These are phyloP conservation scores for Alectoris magna DNA, from an alignment of 2,797 vertebrate species.

Conservation along the genomic window DNA sequence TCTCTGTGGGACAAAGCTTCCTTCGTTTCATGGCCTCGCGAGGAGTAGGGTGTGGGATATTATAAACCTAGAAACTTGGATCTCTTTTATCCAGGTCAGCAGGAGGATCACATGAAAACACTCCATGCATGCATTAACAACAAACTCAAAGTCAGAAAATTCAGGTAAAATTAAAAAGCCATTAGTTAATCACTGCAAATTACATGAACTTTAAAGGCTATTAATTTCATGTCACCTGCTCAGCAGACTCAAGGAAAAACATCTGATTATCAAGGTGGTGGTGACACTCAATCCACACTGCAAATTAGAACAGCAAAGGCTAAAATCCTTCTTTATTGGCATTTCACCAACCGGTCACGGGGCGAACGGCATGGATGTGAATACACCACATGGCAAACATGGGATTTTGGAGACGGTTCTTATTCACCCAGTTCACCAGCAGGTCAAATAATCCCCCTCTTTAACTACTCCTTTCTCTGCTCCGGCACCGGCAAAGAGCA, in stretches of 20 bases:
- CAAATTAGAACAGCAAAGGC: not conserved
- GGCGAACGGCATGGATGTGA: rapidly evolving
- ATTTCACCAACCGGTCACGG: not conserved
- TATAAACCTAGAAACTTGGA: not conserved
- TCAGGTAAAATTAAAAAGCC: not conserved
- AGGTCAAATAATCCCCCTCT: not conserved
- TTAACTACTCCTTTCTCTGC: not conserved
- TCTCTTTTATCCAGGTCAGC: not conserved
- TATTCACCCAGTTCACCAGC: not conserved
- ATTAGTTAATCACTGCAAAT: not conserved
- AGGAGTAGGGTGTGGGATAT: not conserved
- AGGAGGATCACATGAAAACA: not conserved
- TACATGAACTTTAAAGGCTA: not conserved
- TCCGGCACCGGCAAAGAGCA: not conserved
- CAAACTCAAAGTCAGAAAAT: not conserved
- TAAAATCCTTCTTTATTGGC: not conserved
- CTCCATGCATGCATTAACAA: not conserved
- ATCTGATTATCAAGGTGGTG: not conserved
- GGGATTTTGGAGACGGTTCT: not conserved
- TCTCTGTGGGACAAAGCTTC: rapidly evolving
- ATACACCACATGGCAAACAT: not conserved
- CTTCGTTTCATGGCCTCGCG: not conserved
- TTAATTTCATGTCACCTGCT: not conserved
- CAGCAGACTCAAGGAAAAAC: not conserved
- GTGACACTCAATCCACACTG: not conserved